These are phyloP conservation scores for Diacarnus erythraeanus DNA, from an alignment of 37 sponge, comb jelly and placozoan genomes.

Conservation along the genomic window DNA sequence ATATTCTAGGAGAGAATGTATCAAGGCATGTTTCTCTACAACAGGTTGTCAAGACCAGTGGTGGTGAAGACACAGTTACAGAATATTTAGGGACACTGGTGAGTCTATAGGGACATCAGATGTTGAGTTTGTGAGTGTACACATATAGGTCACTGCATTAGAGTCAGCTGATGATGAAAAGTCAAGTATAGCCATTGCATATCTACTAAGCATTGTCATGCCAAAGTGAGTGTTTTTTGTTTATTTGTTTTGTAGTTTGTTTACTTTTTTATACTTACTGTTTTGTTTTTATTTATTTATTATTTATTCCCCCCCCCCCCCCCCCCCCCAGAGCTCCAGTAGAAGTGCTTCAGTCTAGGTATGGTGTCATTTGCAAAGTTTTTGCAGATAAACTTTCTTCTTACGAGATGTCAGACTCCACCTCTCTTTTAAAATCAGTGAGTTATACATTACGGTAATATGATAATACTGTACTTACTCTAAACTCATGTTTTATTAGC, in stretches of 20 bases:
- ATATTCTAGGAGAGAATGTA: not conserved
- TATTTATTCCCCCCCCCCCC: not conserved
- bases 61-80: constrained; percentile 68
- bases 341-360: constrained; percentile 58
- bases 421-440: constrained; percentile 59
- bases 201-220: constrained; percentile 80
- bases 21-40: not conserved
- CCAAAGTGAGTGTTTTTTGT: constrained; percentile 45
- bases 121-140: not conserved
- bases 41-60: constrained; percentile 73
- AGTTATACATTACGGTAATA: constrained; percentile 14
- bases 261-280: not conserved
- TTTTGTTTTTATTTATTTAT: not conserved
- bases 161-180: constrained; percentile 85
- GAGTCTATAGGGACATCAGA: not conserved
- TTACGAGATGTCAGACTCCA: constrained; percentile 38
- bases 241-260: too few species aligned
- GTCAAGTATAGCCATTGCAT: constrained; percentile 68
- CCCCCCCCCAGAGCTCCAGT: constrained; percentile 38
- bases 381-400: constrained; percentile 28
- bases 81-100: constrained; percentile 91
- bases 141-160: constrained; percentile 78
- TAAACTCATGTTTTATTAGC: constrained; percentile 15
- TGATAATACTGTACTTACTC: not conserved
- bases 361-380: constrained; percentile 46